Evolutionary conservation across 2,888 invertebrate genomes (phyloP).

Genomic region (Petrolisthes cinctipes): DNA sequence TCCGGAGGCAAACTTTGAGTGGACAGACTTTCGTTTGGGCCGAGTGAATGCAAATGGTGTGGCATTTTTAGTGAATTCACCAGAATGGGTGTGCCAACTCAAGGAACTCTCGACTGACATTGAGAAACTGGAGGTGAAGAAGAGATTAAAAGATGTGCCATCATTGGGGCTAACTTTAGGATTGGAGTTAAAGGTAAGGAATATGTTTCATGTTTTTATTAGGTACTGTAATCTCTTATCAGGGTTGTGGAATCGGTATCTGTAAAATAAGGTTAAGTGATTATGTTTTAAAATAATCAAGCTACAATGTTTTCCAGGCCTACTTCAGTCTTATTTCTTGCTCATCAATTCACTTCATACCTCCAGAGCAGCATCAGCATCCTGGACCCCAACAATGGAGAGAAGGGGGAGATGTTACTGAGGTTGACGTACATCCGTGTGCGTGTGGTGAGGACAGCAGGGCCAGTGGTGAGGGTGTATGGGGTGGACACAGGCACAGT

Average conservation of each 20-base stretch:
- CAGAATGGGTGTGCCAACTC: constrained; percentile 24
- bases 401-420: not conserved
- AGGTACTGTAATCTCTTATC: no score
- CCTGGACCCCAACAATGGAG: not conserved
- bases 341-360: not conserved
- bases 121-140: constrained; percentile 44
- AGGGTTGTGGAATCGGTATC: no score
- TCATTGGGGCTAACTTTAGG: constrained; percentile 42
- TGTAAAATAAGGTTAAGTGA: no score
- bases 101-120: constrained; percentile 27
- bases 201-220: not conserved
- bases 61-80: constrained; percentile 36
- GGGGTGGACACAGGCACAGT: constrained; percentile 46
- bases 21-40: constrained; percentile 42
- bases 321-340: no score
- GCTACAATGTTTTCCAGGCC: no score
- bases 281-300: no score
- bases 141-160: constrained; percentile 16
- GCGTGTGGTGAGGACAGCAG: constrained; percentile 38
- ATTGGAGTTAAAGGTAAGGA: constrained; percentile 29
- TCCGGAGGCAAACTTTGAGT: constrained; percentile 34
- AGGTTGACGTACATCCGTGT: constrained; percentile 38
- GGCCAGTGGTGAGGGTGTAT: constrained; percentile 33
- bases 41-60: constrained; percentile 48
- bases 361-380: constrained; percentile 1